Evolutionary conservation across 2,888 invertebrate species (phyloP), one percentile per base, ranked within the genome.

Genomic region (Xiphydria camelus): DNA sequence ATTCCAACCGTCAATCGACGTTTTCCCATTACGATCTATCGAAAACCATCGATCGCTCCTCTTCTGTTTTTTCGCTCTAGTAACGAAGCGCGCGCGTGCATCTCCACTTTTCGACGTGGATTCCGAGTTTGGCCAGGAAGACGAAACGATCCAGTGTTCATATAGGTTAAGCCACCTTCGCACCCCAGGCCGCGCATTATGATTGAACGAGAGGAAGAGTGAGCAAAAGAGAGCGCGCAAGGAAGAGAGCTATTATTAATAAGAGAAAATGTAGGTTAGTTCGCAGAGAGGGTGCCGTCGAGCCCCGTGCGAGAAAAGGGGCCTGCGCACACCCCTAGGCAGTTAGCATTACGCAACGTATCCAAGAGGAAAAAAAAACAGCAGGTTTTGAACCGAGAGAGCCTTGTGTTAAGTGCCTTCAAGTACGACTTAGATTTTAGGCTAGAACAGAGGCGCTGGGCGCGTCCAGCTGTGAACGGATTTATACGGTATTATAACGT

Each of bases 371-470:
- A 32, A 41, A 21, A 38, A 6, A 23, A 43, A 43, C 37, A 57
- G 61, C 62, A 65, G 64, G 61, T 69, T 70, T 62, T 60, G 63
- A 72, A 72, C 63, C 67, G 67, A 68, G 70, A 68, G 66, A 74
- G 75, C 75, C 75, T 75, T 75, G 71, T 70, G 67, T 74, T 70
- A 75, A 75, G 75, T 75, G 75, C 75, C 75, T 75, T 75, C 64
- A 73, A 73, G 64, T 73, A 73, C 68, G 70, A 71, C 58, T 70
- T 75, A 73, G 72, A 73, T 63, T 68, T 71, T 73, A 74, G 71
- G 61, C 64, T 70, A 67, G 62, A 63, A 40, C 50, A 59, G 73
- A 74, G 75, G 75, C 73, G 74, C 73, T 75, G 75, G 68, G 73
- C 66, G 65, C 65, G 57, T 68, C 60, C 64, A 69, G 64, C 64